phyloP scores from a whole-genome alignment of 2,797 vertebrate genomes.

The Cygnus olor region DNA sequence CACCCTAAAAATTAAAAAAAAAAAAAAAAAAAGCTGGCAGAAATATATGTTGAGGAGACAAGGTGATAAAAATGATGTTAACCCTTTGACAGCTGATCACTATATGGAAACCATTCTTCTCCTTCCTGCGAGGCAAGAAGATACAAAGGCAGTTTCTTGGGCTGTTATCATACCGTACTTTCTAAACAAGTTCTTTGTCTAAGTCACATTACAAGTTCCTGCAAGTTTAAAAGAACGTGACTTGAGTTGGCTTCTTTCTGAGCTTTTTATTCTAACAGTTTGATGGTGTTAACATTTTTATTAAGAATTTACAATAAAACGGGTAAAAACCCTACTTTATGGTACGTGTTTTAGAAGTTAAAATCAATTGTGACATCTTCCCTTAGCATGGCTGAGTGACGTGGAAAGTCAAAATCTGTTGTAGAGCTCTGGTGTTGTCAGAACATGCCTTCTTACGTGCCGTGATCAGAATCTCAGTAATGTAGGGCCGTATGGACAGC shows the following conservation, averaged over 20 bases:
- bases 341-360: not conserved
- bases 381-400: not conserved
- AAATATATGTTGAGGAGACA: not conserved
- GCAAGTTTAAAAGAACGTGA: not conserved
- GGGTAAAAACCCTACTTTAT: not conserved
- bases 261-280: not conserved
- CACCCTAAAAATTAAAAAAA: not conserved
- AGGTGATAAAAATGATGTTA: not conserved
- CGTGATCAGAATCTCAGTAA: not conserved
- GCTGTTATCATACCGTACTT: not conserved
- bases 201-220: not conserved
- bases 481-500: rapidly evolving
- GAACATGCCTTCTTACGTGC: not conserved
- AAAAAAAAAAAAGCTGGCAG: not conserved
- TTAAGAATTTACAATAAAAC: not conserved
- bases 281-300: not conserved
- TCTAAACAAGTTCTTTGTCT: not conserved
- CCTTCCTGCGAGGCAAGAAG: not conserved
- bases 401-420: not conserved
- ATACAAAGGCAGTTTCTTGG: not conserved
- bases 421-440: constrained; percentile 9
- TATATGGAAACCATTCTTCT: not conserved
- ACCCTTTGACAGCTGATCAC: not conserved
- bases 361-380: not conserved
- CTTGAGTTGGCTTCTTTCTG: not conserved